phyloP scores from a whole-genome alignment of 2,113 vertebrate genomes.

The Colinus virginianus region DNA sequence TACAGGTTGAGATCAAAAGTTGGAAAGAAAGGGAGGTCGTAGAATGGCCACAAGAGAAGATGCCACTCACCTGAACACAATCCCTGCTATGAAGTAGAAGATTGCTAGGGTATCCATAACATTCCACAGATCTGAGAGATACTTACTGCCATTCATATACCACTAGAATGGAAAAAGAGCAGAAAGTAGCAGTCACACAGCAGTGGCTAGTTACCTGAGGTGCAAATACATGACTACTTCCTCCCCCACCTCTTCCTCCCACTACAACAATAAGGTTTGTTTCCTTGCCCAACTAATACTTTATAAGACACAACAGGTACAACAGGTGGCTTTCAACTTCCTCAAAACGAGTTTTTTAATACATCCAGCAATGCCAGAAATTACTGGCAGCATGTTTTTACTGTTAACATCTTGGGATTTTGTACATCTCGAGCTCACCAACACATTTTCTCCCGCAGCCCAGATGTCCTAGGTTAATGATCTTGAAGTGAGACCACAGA shows the following conservation, averaged over 20 bases:
- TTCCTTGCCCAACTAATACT: background rate
- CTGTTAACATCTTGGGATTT: background rate
- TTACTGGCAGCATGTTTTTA: background rate
- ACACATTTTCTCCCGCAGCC: background rate
- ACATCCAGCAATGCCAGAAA: background rate
- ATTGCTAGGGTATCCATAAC: slow-evolving; percentile 92
- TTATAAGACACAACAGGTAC: background rate
- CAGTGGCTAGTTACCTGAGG: background rate
- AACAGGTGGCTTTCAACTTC: background rate
- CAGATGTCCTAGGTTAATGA: background rate
- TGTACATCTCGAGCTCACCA: background rate
- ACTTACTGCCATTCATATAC: slow-evolving; percentile 86
- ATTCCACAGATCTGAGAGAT: slow-evolving; percentile 93
- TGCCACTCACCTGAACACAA: slow-evolving; percentile 85
- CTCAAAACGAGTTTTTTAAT: background rate
- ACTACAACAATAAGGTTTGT: background rate
- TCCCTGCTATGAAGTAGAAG: slow-evolving; percentile 88
- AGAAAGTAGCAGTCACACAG: background rate
- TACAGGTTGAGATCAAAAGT: background rate
- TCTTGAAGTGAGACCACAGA: background rate
- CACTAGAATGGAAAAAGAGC: slow-evolving; percentile 76
- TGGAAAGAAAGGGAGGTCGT: background rate
- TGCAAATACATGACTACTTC: background rate
- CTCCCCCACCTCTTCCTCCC: background rate
- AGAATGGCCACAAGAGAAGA: rapidly evolving